Conservation (phyloP, 2,888 invertebrate species). For the Nowickia ferox region DNA sequence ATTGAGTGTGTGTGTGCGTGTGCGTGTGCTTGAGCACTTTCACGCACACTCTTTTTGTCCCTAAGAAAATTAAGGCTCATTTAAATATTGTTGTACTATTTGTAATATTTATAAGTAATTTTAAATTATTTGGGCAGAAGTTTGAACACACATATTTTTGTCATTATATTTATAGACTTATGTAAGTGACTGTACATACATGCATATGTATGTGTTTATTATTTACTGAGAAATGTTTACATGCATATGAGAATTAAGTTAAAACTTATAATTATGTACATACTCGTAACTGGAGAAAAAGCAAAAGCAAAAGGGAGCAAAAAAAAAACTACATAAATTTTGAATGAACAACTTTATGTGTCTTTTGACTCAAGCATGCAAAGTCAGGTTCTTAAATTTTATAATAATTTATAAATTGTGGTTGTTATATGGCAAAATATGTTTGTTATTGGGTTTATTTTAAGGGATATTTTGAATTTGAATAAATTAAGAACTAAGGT, state of each 20-base stretch:
- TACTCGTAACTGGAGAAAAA: too few species aligned
- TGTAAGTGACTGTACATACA: background rate
- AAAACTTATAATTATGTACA: conserved; percentile 37
- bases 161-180: conserved; percentile 10
- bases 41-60: conserved; percentile 48
- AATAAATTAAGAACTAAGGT: background rate
- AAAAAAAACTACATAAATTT: conserved; percentile 2
- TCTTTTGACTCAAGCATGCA: background rate
- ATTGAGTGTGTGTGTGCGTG: background rate
- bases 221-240: background rate
- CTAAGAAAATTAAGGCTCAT: conserved; percentile 56
- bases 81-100: conserved; percentile 34
- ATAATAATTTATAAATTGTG: background rate
- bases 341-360: background rate
- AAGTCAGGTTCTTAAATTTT: conserved; percentile 27
- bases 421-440: too few species aligned
- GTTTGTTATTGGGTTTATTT: background rate
- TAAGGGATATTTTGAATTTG: background rate
- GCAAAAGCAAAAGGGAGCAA: background rate
- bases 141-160: conserved; percentile 2
- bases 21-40: background rate
- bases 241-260: background rate
- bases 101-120: background rate
- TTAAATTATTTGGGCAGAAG: background rate
- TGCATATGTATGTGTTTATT: background rate